Base-by-base conservation (phyloP, 2,797 vertebrate species). In the Acanthurus tractus region DNA sequence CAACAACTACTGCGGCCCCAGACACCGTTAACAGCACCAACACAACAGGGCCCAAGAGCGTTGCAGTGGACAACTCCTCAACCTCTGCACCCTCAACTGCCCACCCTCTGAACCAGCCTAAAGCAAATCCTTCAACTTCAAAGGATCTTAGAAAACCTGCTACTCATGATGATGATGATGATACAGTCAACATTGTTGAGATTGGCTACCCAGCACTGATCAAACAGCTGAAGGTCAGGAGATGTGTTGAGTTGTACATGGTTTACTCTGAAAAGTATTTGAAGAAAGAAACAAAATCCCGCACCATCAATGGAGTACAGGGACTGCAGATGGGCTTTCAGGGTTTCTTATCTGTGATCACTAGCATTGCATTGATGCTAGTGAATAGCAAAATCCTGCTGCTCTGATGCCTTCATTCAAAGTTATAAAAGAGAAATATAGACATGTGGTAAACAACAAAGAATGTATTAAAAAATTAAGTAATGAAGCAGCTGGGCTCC, bases 201-300 rank as follows among this genome's bases (percentile, higher is more conserved):
- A 94, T 94, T 3, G 94, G 91, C 12, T 95, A 94, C 63, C 95
- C 94, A 0, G 93, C 91, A 14, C 86, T 95, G 55, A 93, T 94
- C 5, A 61, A 88, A 20, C 94, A 95, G 88, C 20, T 94, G 66
- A 94, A 93, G 68, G 73, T 73, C 40, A 89, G 68, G 68, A 93
- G 76, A 48, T 95, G 94, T 56, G 50, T 93, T 17, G 87, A 92
- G 78, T 62, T 83, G 34, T 96, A 93, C 83, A 79, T 95, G 25
- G 79, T 55, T 50, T 83, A 92, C 67, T 82, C 92, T 13, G 92
- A 94, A 40, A 73, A 45, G 8, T 87, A 81, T 74, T 59, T 91
- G 23, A 77, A 72, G 73, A 93, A 75, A 66, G 34, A 14, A 2
- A 6, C 0, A 0, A 67, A 55, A 44, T 29, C 25, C 25, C 25